These are phyloP conservation scores for Drosophila ficusphila DNA, from an alignment of 1,140 invertebrate species.

Conservation along the genomic window DNA sequence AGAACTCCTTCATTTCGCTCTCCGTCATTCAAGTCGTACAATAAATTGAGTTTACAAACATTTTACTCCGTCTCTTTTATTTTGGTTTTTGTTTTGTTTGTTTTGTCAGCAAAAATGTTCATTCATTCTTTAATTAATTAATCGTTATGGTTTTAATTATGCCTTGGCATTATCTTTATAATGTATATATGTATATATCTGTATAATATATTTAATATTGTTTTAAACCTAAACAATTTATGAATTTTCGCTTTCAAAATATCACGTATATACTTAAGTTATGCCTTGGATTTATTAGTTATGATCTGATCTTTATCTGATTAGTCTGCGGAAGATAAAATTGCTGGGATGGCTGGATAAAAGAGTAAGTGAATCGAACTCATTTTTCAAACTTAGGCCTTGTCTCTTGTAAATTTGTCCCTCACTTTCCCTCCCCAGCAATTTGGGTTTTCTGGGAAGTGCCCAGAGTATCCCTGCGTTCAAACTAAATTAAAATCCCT, in stretches of 20 bases:
- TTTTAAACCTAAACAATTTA: conserved; percentile 80
- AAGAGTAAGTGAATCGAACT: conserved; percentile 25
- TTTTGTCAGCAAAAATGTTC: conserved; percentile 76
- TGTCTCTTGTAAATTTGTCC: neutral
- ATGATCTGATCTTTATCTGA: conserved; percentile 38
- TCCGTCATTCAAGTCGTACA: conserved; percentile 47
- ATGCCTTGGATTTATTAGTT: conserved; percentile 80
- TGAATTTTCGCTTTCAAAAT: conserved; percentile 81
- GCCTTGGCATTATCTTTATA: conserved; percentile 55
- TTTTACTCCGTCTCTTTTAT: conserved; percentile 30
- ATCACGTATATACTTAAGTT: conserved; percentile 83
- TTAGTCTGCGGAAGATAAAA: conserved; percentile 56
- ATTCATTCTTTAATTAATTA: conserved; percentile 57
- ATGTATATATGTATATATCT: conserved; percentile 57
- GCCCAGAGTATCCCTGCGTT: neutral
- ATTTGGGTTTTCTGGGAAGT: conserved; percentile 5
- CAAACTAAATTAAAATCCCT: conserved; percentile 51
- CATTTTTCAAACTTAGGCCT: conserved; percentile 11
- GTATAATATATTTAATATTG: conserved; percentile 61
- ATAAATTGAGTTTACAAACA: conserved; percentile 76
- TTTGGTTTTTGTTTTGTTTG: conserved; percentile 23
- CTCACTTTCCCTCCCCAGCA: conserved; percentile 19
- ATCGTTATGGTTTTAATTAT: conserved; percentile 61
- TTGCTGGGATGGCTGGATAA: conserved; percentile 51
- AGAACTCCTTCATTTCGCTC: conserved; percentile 34